Conservation (phyloP, 2,888 invertebrate genomes). For the Rhaphigaster nebulosa region DNA sequence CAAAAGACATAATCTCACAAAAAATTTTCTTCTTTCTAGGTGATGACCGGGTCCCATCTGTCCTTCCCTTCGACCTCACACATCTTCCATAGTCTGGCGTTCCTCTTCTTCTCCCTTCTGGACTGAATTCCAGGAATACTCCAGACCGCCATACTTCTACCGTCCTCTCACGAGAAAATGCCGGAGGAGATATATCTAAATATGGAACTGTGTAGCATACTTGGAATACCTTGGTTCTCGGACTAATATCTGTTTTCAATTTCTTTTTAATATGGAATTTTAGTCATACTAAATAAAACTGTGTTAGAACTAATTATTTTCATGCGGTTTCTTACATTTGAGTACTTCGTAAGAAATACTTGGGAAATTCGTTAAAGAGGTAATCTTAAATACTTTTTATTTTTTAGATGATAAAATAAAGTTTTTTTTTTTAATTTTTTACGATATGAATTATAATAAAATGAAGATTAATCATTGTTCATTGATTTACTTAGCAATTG, state of each 20-base stretch:
- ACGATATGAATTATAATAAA: no score
- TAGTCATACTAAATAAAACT: no score
- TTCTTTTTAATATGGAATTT: neutral
- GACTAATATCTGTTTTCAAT: neutral
- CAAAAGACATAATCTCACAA: neutral
- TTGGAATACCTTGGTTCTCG: neutral
- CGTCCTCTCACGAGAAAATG: neutral
- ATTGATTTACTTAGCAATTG: no score
- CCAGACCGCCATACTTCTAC: neutral
- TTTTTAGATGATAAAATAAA: no score
- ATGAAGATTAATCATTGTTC: no score
- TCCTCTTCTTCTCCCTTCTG: neutral
- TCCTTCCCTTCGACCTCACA: neutral
- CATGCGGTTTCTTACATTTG: no score
- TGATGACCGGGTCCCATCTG: neutral
- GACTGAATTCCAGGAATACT: constrained; percentile 1
- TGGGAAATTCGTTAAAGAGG: no score
- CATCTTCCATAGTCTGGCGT: neutral
- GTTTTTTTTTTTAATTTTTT: no score
- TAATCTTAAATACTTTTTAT: no score
- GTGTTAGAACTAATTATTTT: no score
- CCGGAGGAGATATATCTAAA: constrained; percentile 12
- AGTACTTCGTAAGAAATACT: no score
- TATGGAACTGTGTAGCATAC: constrained; percentile 12
- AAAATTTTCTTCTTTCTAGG: neutral